Evolutionary conservation across 2,797 vertebrate species (phyloP), one percentile per base, ranked within the genome.

Genomic region (Phrynocephalus vlangalii): DNA sequence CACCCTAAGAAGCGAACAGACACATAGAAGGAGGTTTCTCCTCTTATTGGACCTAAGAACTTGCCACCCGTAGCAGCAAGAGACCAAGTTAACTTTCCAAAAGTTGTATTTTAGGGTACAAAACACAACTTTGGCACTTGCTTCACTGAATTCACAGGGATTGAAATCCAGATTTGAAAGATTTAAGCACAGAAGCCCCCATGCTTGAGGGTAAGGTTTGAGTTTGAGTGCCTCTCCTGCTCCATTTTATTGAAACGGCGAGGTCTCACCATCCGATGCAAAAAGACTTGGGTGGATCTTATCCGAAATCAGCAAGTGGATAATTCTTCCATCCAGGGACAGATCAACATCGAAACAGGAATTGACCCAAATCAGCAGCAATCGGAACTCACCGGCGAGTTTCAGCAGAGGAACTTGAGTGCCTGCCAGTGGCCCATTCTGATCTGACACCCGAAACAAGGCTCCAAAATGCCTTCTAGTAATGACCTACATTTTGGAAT

Each of bases 401-500:
- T 89, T 80, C 73, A 63, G 60, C 26, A 44, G 77, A 44, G 28
- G 33, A n/a, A 52, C 20, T 70, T 67, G 5, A 26, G 82, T 72
- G 0, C 11, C 22, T 26, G 38, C 3, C 1, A 79, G 13, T 20
- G 56, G 8, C 60, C 28, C 11, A 8, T 22, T 77, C 52, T 20
- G 48, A 75, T 75, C 52, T 26, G 38, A 2, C 18, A 85, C 83
- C 84, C 63, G 73, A 56, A n/a, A 44, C 30, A 18, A 66, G 0
- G 7, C 3, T 44, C 75, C 83, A 38, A 30, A 89, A 79, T 9
- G 16, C 26, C 73, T 79, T 83, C 38, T 77, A 3, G 44, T 10
- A 82, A 3, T 60, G 63, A 85, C 56, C 82, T 84, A 87, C 52
- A 90, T 82, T 81, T 89, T 76, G 26, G 16, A 28, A 83, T 56